A percentile compares a stretch with the other conserved stretches of the same genome.
Evolutionary conservation across 2,113 vertebrate species (phyloP).

Genomic region (Calonectris borealis): DNA sequence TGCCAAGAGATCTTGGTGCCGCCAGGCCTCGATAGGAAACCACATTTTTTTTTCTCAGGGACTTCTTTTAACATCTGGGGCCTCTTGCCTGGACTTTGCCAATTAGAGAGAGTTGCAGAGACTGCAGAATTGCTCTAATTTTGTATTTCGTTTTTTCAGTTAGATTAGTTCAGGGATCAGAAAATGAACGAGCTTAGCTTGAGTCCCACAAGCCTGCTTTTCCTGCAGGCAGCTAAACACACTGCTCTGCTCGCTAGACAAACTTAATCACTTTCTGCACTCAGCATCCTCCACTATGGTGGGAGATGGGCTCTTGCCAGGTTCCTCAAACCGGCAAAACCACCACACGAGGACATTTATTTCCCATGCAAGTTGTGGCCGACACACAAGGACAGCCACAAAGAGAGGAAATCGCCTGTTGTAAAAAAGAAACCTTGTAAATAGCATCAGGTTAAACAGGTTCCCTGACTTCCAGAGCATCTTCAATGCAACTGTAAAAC

Average conservation of each 20-base stretch:
- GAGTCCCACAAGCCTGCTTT: slow-evolving; percentile 3
- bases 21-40: background rate
- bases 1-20: background rate
- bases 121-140: slow-evolving; percentile 11
- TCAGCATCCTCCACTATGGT: background rate
- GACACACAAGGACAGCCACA: background rate
- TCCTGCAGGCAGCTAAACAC: slow-evolving; percentile 37
- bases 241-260: slow-evolving; percentile 9
- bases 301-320: slow-evolving; percentile 6
- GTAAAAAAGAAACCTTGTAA: background rate
- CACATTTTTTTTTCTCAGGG: background rate
- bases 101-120: slow-evolving; percentile 15
- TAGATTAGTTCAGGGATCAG: slow-evolving; percentile 53
- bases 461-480: background rate
- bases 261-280: slow-evolving; percentile 41
- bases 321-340: background rate
- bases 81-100: background rate
- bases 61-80: background rate
- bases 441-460: background rate
- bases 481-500: background rate
- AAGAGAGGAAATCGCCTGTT: background rate
- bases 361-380: background rate
- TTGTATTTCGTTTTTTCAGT: background rate
- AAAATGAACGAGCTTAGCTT: slow-evolving; percentile 49
- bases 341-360: background rate